phyloP scores from a whole-genome alignment of 2,797 vertebrate genomes.

The Xiphorhynchus erythropygius region DNA sequence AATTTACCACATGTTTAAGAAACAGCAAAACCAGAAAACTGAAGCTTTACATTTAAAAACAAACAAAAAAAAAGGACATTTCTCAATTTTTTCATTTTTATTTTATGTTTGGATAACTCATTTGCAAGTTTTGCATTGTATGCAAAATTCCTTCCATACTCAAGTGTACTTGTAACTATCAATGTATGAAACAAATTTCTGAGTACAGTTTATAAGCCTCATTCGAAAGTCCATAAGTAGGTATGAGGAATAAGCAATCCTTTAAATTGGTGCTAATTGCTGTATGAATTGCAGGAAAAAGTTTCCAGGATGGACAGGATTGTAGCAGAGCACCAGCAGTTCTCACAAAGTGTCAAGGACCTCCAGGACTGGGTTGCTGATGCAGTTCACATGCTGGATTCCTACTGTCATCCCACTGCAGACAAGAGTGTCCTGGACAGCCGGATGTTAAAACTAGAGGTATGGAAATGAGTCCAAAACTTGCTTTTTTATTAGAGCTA shows the following conservation, averaged over 20 bases:
- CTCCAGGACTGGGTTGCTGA: conserved; percentile 94
- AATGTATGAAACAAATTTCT: neutral
- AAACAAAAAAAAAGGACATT: neutral
- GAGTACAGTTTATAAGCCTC: neutral
- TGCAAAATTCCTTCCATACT: neutral
- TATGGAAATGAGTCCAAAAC: conserved; percentile 55
- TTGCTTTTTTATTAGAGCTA: neutral
- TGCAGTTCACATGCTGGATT: conserved; percentile 85
- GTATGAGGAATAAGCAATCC: neutral
- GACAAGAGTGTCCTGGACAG: conserved; percentile 91
- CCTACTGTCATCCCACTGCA: conserved; percentile 86
- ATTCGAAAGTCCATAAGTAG: neutral
- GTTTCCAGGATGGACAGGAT: conserved; percentile 90
- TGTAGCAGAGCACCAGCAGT: conserved; percentile 91
- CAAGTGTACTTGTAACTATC: neutral
- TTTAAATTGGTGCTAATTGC: neutral
- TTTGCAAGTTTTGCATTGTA: neutral
- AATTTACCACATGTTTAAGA: neutral
- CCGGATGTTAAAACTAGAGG: conserved; percentile 93
- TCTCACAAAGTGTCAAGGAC: conserved; percentile 89
- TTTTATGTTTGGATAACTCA: neutral
- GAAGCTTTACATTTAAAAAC: neutral
- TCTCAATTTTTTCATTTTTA: neutral
- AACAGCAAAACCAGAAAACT: neutral
- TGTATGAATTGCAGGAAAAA: conserved; percentile 85